Evolutionary conservation across 1,140 invertebrate genomes (phyloP), one percentile per base, ranked within the genome.

Genomic region (Atta colombica): DNA sequence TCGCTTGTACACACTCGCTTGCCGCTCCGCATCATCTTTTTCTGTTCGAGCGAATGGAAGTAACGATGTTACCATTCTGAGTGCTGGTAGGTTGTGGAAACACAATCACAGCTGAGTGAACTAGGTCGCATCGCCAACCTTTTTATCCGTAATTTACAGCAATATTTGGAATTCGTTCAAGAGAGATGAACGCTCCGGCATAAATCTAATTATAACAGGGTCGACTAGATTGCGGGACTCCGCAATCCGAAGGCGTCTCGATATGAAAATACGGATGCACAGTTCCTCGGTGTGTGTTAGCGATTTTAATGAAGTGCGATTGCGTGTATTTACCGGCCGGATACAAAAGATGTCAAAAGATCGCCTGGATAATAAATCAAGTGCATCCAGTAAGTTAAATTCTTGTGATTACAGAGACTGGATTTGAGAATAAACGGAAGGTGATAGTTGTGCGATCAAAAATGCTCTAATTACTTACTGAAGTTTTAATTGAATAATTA

Each of bases 101-200:
- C 78, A 75, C 66, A 89, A 87, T 89, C 88, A 77, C 63, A 66
- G 72, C 53, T 31, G 72, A 69, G 45, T 28, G 60, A 90, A 90
- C 39, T 81, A 31, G 89, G 85, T 90, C 88, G 85, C 68, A 65
- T 25, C 58, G 84, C 77, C 88, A 53, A 69, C 80, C 63, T 88
- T 88, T 90, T 87, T 71, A 68, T 74, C 58, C 68, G 75, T 88
- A 89, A 88, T 89, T 90, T 55, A 88, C 63, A 77, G 77, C 65
- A 77, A 88, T 90, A 90, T 90, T 90, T 90, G 86, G 78, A 88
- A 86, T 90, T 88, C 81, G 81, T 90, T 90, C 77, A 85, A 90
- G 60, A 49, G 75, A 85, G 61, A 88, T 80, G 86, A 85, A 75
- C 51, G 53, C 28, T 5, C 21, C 31, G 58, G 84, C 65, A 80